Conservation (phyloP, 2,113 vertebrate species). For the Nycticorax nycticorax region DNA sequence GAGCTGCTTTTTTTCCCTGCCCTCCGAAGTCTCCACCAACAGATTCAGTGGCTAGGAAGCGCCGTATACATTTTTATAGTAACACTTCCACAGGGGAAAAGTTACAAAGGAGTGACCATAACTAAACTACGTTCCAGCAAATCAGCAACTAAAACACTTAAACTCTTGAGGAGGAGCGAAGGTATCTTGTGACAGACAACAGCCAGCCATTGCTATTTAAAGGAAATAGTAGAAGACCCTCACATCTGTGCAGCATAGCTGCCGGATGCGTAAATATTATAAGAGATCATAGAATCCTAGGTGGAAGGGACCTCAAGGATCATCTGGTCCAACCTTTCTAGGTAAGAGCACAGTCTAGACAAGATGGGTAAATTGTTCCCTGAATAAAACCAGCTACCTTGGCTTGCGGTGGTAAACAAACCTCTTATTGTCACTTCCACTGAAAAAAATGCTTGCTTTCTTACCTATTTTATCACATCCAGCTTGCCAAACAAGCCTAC, state of each 20-base stretch:
- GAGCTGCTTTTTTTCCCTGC: background rate
- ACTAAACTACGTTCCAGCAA: background rate
- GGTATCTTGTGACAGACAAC: background rate
- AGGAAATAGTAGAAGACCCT: background rate
- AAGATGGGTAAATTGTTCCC: background rate
- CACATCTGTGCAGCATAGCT: background rate
- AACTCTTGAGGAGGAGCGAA: background rate
- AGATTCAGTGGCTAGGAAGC: background rate
- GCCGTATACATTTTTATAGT: fast-evolving
- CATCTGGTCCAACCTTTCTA: too few species aligned
- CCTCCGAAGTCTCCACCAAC: background rate
- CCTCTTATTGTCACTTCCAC: background rate
- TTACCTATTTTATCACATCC: background rate
- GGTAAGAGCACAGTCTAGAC: too few species aligned
- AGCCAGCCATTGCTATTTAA: background rate
- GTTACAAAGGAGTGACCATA: fast-evolving
- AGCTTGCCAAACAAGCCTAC: background rate
- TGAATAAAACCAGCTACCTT: background rate
- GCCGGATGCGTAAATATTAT: fast-evolving
- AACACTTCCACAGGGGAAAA: background rate
- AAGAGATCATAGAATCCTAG: too few species aligned
- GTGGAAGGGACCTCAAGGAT: too few species aligned
- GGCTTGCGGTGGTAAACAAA: background rate
- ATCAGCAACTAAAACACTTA: fast-evolving
- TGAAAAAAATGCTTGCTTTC: background rate